These are phyloP conservation scores for Branchinecta sandiegonensis DNA, from an alignment of 2,888 invertebrate species.

Conservation along the genomic window DNA sequence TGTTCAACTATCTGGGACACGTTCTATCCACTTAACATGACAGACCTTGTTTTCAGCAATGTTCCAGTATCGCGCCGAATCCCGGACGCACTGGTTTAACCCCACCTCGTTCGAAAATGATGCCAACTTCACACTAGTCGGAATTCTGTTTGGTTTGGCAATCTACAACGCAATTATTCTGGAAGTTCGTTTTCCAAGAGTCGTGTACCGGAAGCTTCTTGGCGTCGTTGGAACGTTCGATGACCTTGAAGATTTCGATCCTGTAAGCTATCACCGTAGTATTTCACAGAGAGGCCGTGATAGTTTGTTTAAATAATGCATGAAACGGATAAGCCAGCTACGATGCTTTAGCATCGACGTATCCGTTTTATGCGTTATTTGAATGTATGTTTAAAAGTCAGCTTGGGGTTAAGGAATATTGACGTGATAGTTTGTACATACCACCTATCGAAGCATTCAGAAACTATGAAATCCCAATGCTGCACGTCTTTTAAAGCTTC, in stretches of 20 bases:
- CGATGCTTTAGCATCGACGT: too few relatives aligned
- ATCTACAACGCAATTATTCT: conserved; percentile 92
- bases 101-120: conserved; percentile 84
- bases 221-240: conserved; percentile 75
- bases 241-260: conserved; percentile 77
- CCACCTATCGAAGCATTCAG: too few relatives aligned
- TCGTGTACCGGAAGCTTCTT: conserved; percentile 81
- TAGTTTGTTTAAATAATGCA: too few relatives aligned
- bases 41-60: conserved; percentile 35
- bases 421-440: too few relatives aligned
- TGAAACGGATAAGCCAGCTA: too few relatives aligned
- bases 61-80: conserved; percentile 43
- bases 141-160: conserved; percentile 81
- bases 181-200: conserved; percentile 88
- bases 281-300: conserved; percentile 17
- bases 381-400: too few relatives aligned
- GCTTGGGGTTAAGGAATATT: not conserved
- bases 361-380: too few relatives aligned
- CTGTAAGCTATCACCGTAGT: conserved; percentile 42
- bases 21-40: not conserved
- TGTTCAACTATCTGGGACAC: not conserved
- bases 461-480: too few relatives aligned
- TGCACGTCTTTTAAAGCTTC: too few relatives aligned
- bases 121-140: conserved; percentile 84
- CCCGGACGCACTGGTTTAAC: conserved; percentile 65